phyloP scores from a whole-genome alignment of 2,888 invertebrate genomes.

The Conistra vaccinii region DNA sequence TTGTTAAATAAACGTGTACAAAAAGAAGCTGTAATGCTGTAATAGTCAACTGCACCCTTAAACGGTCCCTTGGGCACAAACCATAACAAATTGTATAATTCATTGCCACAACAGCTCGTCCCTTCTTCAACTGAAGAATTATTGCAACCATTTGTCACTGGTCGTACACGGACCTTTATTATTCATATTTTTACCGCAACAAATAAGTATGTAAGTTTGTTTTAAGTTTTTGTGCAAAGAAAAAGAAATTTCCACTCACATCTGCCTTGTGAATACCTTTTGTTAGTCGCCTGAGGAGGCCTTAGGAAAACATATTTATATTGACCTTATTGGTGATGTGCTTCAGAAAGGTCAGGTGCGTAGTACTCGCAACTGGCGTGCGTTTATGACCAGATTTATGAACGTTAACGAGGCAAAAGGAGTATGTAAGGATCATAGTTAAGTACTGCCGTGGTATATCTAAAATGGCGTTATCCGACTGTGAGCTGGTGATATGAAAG shows the following conservation, averaged over 20 bases:
- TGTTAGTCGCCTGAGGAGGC: too few species aligned
- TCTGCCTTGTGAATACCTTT: background rate
- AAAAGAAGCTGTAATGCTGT: slow-evolving; percentile 21
- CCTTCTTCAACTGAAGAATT: slow-evolving; percentile 74
- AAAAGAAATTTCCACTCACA: background rate
- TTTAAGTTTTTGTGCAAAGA: slow-evolving; percentile 17
- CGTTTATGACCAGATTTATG: too few species aligned
- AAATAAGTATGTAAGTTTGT: slow-evolving; percentile 21
- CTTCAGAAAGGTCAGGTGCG: too few species aligned
- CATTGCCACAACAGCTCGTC: slow-evolving; percentile 73
- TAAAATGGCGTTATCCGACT: too few species aligned
- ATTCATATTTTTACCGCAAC: slow-evolving; percentile 42
- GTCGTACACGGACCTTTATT: slow-evolving; percentile 69
- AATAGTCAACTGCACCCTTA: slow-evolving; percentile 37
- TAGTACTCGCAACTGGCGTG: too few species aligned
- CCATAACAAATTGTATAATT: slow-evolving; percentile 80
- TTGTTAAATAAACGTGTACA: slow-evolving; percentile 19
- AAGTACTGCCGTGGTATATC: too few species aligned
- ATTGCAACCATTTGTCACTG: slow-evolving; percentile 76
- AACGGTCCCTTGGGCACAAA: slow-evolving; percentile 68
- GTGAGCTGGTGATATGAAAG: too few species aligned
- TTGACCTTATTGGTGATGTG: too few species aligned
- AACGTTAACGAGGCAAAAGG: too few species aligned
- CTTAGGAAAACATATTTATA: too few species aligned
- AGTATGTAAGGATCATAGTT: too few species aligned